phyloP scores from a whole-genome alignment of 2,888 invertebrate species.

The Dysmachus trigonus region DNA sequence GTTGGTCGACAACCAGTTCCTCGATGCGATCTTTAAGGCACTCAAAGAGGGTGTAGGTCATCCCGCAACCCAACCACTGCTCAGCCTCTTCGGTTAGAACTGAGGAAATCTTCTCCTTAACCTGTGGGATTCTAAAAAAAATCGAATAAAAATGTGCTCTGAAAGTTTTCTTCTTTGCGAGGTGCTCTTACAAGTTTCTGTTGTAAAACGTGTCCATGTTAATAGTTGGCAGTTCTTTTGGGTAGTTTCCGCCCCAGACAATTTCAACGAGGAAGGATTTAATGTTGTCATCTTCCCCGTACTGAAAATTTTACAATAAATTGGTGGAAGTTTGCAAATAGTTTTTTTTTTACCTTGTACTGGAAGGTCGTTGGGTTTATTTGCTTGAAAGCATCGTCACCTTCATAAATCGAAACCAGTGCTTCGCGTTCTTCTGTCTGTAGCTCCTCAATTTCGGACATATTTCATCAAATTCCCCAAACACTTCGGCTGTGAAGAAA shows the following conservation, averaged over 20 bases:
- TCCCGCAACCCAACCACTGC: conserved; percentile 87
- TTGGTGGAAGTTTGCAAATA: not conserved
- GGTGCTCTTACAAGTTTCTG: conserved; percentile 81
- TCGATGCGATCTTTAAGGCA: conserved; percentile 84
- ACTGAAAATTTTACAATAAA: conserved; percentile 66
- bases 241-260: conserved; percentile 86
- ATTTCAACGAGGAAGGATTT: conserved; percentile 90
- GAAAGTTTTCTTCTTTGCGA: not conserved
- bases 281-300: conserved; percentile 78
- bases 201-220: conserved; percentile 94
- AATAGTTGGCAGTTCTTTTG: conserved; percentile 80
- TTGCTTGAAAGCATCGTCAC: conserved; percentile 87
- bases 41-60: conserved; percentile 95
- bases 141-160: not conserved
- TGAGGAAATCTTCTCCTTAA: conserved; percentile 75
- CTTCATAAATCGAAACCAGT: conserved; percentile 91
- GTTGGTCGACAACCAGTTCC: conserved; percentile 77
- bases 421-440: conserved; percentile 92
- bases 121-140: conserved; percentile 68
- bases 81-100: conserved; percentile 77
- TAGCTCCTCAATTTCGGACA: conserved; percentile 71
- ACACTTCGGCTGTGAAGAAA: not conserved
- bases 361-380: conserved; percentile 82
- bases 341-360: conserved; percentile 77
- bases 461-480: conserved; percentile 54